Base-by-base conservation (phyloP, 2,888 invertebrate genomes). In the Phengaris alcon region DNA sequence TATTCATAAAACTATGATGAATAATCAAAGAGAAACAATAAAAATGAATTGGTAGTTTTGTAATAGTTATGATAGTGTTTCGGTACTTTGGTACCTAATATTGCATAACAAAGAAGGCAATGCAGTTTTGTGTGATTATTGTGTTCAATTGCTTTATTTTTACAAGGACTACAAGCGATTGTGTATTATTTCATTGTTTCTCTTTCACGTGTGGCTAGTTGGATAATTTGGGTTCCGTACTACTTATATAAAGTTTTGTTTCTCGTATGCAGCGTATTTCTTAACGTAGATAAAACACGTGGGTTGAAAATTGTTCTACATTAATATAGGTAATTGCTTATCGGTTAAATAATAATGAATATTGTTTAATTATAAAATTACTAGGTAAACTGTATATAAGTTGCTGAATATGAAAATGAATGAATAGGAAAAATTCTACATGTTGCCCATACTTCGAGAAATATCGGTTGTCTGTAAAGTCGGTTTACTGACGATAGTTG, bases 131-230 rank as follows among this genome's bases (percentile, higher is more conserved):
- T 70, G 70, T 69, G 70, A 72, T 75, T 59, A 85, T 85, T 86
- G 84, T 85, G 79, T 80, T 78, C 77, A 78, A 78, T 76, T 83
- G 80, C 83, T 84, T 78, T 77, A 77, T 77, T 85, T 86, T 85
- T 85, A 82, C 80, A 79, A 77, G 79, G 78, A 75, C 79, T 81
- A 86, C 86, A 83, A 80, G 88, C 85, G 88, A 90, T 86, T 82
- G 82, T 80, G 81, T 83, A 87, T 87, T 90, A 88, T 87, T 84
- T 85, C 85, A 89, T 90, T 90, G 90, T 90, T 85, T 82, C 80
- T 82, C 83, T 82, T 12, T 70, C 35, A 68, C 64, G 35, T 54
- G 72, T 52, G 10, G 22, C 13, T 51, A 52, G 52, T 22, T 15
- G 70, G 70, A 51, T 52, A 12, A 52, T 51, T 69, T 69, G 9